Conservation (phyloP, 2,113 vertebrate species). For the Sebastes schlegelii region DNA sequence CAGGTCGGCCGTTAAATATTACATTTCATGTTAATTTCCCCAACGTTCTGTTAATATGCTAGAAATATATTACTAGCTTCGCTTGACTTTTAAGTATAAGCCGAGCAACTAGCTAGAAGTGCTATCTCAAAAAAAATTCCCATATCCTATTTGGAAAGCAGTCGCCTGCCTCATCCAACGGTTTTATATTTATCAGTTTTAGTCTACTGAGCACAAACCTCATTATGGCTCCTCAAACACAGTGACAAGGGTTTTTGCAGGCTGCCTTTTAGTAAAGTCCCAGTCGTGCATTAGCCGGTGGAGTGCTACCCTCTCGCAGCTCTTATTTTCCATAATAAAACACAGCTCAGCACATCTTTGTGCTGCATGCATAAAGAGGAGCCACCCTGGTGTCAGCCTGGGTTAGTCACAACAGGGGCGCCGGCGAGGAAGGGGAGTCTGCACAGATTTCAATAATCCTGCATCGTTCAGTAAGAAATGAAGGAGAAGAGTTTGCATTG, state of each 20-base stretch:
- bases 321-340: constrained; percentile 80
- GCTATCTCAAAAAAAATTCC: constrained; percentile 34
- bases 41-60: not conserved
- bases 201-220: constrained; percentile 68
- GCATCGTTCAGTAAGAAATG: constrained; percentile 38
- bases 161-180: constrained; percentile 36
- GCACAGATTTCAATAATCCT: constrained; percentile 34
- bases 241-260: constrained; percentile 58
- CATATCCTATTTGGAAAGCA: constrained; percentile 50
- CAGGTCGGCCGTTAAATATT: not conserved
- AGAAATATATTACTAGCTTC: not conserved
- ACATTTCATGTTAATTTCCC: not conserved
- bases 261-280: constrained; percentile 65
- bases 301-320: constrained; percentile 60
- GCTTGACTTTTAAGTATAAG: constrained; percentile 40
- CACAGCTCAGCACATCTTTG: constrained; percentile 74
- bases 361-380: constrained; percentile 68
- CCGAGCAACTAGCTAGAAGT: constrained; percentile 27
- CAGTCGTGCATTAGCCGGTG: constrained; percentile 58
- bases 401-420: constrained; percentile 56
- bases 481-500: constrained; percentile 26
- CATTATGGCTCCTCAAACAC: constrained; percentile 71
- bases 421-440: constrained; percentile 10
- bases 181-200: constrained; percentile 65
- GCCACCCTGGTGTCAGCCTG: constrained; percentile 48